Percentiles rank a stretch among this genome's conserved stretches.
phyloP scores from a whole-genome alignment of 2,888 invertebrate species.

The Ophraella communa region DNA sequence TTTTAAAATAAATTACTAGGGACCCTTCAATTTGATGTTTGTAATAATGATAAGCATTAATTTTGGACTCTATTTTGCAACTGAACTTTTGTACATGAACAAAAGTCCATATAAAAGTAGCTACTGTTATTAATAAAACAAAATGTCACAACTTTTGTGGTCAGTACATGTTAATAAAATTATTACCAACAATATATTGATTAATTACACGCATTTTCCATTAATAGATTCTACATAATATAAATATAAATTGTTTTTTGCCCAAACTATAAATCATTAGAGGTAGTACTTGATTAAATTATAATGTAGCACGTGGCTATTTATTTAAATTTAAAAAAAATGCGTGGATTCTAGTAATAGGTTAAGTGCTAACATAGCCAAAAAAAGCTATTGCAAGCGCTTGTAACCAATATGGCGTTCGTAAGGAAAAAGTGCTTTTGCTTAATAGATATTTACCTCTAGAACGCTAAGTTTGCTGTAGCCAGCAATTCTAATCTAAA shows the following conservation, averaged over 20 bases:
- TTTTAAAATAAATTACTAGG: neutral
- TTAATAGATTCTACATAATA: neutral
- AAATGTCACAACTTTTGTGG: neutral
- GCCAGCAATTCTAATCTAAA: no score
- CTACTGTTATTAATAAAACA: neutral
- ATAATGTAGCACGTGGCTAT: no score
- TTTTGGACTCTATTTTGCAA: constrained; percentile 1
- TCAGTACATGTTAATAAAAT: neutral
- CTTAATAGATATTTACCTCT: no score
- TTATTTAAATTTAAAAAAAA: no score
- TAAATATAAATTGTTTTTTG: neutral
- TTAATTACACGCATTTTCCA: constrained; percentile 10
- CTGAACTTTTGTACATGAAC: neutral
- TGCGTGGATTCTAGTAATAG: no score
- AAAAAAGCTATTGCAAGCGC: no score
- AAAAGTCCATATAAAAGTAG: neutral
- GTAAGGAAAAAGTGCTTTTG: no score
- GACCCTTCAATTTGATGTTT: neutral
- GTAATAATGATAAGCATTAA: no score
- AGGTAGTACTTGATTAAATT: neutral
- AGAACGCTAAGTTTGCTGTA: no score
- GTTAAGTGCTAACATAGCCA: no score
- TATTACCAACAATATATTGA: neutral
- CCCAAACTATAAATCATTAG: neutral
- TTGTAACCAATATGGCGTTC: no score